A percentile compares a stretch with the other conserved stretches of the same genome.
Evolutionary conservation across 2,113 vertebrate species (phyloP).

Genomic region (Tiliqua scincoides): DNA sequence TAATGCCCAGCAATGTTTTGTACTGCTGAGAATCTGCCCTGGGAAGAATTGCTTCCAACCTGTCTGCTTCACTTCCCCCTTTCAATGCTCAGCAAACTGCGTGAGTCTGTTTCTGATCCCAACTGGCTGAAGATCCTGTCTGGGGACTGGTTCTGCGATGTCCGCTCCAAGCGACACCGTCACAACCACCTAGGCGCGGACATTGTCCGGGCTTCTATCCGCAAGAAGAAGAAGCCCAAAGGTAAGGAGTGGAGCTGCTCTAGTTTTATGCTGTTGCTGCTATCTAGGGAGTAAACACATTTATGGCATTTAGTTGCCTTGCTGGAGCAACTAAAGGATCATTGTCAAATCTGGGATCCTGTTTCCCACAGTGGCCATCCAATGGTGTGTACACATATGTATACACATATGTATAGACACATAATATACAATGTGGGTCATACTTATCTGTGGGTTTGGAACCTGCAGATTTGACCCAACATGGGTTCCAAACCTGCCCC

Average conservation of each 20-base stretch:
- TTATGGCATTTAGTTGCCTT: not conserved
- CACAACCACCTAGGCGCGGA: slow-evolving; percentile 76
- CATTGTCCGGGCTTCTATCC: slow-evolving; percentile 88
- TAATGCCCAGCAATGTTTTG: too few relatives aligned
- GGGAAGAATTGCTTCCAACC: fast-evolving
- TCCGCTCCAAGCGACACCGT: slow-evolving; percentile 81
- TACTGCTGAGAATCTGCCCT: too few relatives aligned
- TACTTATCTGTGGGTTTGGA: too few relatives aligned
- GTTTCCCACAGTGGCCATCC: not conserved
- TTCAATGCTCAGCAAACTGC: slow-evolving; percentile 77
- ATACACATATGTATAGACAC: too few relatives aligned
- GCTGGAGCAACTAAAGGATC: not conserved
- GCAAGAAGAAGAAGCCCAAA: slow-evolving; percentile 80
- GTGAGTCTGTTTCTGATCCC: slow-evolving; percentile 79
- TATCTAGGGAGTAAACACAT: not conserved
- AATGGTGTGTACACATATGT: too few relatives aligned
- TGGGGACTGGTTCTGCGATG: slow-evolving; percentile 90
- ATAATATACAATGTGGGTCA: too few relatives aligned
- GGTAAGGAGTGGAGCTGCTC: slow-evolving; percentile 68
- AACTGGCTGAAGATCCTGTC: slow-evolving; percentile 80
- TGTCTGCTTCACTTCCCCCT: not conserved
- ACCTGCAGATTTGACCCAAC: too few relatives aligned
- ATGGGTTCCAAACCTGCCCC: too few relatives aligned
- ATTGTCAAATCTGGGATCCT: not conserved
- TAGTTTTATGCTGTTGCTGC: too few relatives aligned